A percentile compares a stretch with the other conserved stretches of the same genome.
Evolutionary conservation across 2,797 vertebrate species (phyloP).

Genomic region (Anomalospiza imberbis): DNA sequence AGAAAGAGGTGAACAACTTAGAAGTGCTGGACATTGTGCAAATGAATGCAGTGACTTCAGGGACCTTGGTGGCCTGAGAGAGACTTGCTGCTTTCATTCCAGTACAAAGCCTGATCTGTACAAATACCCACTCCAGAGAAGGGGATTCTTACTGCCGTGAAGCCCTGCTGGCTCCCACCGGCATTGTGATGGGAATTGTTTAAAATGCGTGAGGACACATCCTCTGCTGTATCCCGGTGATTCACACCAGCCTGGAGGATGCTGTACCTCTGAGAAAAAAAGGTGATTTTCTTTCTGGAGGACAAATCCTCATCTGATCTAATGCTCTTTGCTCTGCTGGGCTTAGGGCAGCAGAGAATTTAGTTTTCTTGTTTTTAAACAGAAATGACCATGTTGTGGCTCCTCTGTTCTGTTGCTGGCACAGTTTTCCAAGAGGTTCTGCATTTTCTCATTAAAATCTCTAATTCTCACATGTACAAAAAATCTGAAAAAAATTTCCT

Average conservation of each 20-base stretch:
- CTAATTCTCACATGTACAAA: not conserved
- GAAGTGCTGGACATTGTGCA: not conserved
- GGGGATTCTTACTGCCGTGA: not conserved
- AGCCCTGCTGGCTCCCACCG: accelerated
- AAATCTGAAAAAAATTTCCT: not conserved
- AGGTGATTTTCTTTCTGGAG: not conserved
- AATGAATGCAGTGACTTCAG: not conserved
- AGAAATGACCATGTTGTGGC: not conserved
- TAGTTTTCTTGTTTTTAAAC: not conserved
- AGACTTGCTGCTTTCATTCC: not conserved
- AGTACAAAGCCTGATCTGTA: not conserved
- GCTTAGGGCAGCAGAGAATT: not conserved
- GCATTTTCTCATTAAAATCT: not conserved
- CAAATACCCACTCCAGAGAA: not conserved
- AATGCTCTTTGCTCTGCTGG: not conserved
- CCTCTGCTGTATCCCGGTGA: not conserved
- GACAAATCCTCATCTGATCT: not conserved
- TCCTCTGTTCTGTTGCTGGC: not conserved
- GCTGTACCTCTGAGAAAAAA: not conserved
- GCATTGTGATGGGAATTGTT: not conserved
- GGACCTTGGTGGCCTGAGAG: not conserved
- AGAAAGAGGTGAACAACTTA: not conserved
- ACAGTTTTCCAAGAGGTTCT: not conserved
- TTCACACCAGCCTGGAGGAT: not conserved
- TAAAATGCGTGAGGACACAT: not conserved